Evolutionary conservation across 2,113 vertebrate genomes (phyloP).

Genomic region (Ammospiza nelsoni): DNA sequence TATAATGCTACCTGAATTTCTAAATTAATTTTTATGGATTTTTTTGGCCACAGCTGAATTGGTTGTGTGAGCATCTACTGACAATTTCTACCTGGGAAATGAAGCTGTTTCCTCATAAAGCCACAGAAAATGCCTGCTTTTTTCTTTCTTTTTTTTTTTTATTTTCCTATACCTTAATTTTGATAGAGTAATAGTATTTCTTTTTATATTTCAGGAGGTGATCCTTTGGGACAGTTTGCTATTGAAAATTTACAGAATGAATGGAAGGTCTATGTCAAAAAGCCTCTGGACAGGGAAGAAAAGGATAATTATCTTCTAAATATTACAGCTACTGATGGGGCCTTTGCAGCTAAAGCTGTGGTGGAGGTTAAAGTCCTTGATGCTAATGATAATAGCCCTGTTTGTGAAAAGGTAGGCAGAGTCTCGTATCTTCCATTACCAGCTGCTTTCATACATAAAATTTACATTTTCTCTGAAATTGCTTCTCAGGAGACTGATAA

Average conservation of each 20-base stretch:
- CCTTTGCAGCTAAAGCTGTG: conserved; percentile 88
- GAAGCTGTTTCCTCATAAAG: not conserved
- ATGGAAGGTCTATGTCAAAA: conserved; percentile 96
- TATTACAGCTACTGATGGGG: conserved; percentile 94
- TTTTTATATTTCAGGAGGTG: conserved; percentile 84
- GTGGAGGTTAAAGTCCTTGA: conserved; percentile 98
- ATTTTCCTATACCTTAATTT: not conserved
- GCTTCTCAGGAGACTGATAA: not conserved
- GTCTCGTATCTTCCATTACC: not conserved
- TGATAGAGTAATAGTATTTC: not conserved
- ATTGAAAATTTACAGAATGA: conserved; percentile 92
- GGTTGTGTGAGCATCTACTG: not conserved
- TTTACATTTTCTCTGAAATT: not conserved
- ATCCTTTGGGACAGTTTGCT: conserved; percentile 92
- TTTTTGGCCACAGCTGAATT: not conserved
- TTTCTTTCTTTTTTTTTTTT: not conserved
- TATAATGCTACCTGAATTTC: not conserved
- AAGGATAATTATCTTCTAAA: conserved; percentile 95
- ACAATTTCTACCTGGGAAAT: not conserved
- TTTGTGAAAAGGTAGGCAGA: conserved; percentile 91
- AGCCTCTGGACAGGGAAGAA: conserved; percentile 90
- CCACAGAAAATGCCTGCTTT: not conserved
- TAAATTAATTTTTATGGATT: not conserved
- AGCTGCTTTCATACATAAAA: conserved; percentile 69
- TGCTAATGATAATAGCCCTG: conserved; percentile 95